These are phyloP conservation scores for Drosophila baimaii DNA, from an alignment of 1,140 invertebrate species.

Conservation along the genomic window DNA sequence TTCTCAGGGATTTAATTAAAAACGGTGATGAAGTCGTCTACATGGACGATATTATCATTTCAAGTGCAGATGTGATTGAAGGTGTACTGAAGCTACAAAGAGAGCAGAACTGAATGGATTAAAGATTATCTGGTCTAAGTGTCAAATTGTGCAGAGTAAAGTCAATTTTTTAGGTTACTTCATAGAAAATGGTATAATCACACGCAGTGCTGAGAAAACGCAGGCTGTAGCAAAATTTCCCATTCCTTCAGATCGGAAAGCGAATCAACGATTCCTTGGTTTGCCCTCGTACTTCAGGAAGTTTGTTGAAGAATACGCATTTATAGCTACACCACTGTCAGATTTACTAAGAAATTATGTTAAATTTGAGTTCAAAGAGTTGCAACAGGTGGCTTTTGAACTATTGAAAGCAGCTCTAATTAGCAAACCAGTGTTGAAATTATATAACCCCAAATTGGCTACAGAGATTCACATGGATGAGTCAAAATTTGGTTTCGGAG, in stretches of 20 bases:
- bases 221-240: too few species aligned
- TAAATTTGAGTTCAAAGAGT: background rate
- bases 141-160: constrained; percentile 14
- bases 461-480: constrained; percentile 15
- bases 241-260: too few species aligned
- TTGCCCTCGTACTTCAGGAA: background rate
- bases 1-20: constrained; percentile 21
- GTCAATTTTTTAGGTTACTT: constrained; percentile 16
- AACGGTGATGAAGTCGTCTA: constrained; percentile 22
- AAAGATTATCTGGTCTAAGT: constrained; percentile 29
- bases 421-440: background rate
- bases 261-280: too few species aligned
- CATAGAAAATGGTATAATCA: background rate
- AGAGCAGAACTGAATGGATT: too few species aligned
- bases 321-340: background rate
- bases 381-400: too few species aligned
- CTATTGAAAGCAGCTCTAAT: too few species aligned
- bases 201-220: background rate
- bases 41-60: constrained; percentile 24
- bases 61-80: constrained; percentile 11
- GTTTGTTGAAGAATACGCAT: too few species aligned
- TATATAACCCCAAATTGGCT: constrained; percentile 4
- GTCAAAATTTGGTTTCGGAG: background rate
- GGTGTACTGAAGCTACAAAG: constrained; percentile 14
- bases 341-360: background rate